Conservation (phyloP, 2,113 vertebrate species). For the Gasterosteus aculeatus region DNA sequence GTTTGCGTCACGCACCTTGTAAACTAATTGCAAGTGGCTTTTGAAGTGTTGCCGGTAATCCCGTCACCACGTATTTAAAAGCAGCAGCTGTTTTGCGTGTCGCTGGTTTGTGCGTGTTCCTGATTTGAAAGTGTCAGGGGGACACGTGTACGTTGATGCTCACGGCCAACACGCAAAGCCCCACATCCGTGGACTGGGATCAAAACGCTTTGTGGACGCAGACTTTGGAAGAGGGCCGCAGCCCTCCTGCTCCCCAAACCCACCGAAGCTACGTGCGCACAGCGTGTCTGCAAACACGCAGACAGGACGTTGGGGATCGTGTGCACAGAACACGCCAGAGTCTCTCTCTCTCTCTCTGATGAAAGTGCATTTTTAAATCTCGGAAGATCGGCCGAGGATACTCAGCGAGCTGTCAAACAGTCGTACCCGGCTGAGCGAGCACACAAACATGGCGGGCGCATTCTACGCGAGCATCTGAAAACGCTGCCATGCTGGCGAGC, state of each 20-base stretch:
- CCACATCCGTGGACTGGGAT: constrained; percentile 50
- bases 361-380: constrained; percentile 36
- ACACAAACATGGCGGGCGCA: constrained; percentile 9
- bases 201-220: constrained; percentile 51
- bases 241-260: constrained; percentile 15
- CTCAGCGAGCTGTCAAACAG: constrained; percentile 3
- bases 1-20: not conserved
- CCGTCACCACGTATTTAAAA: not conserved
- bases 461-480: constrained; percentile 4
- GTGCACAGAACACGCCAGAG: too few species aligned
- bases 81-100: constrained; percentile 12
- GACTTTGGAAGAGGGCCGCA: constrained; percentile 37
- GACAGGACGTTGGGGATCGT: too few species aligned
- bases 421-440: not conserved
- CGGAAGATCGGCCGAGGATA: constrained; percentile 9
- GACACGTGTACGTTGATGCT: constrained; percentile 22
- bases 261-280: constrained; percentile 41
- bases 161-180: constrained; percentile 13
- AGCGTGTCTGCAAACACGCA: not conserved
- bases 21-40: not conserved
- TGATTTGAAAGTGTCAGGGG: constrained; percentile 27
- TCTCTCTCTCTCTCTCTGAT: not conserved
- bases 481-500: constrained; percentile 36
- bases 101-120: constrained; percentile 2
- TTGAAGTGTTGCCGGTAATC: not conserved